A percentile compares a stretch with the other conserved stretches of the same genome.
Conservation (phyloP, 2,888 invertebrate genomes). For the Pantelozetes paolii region DNA sequence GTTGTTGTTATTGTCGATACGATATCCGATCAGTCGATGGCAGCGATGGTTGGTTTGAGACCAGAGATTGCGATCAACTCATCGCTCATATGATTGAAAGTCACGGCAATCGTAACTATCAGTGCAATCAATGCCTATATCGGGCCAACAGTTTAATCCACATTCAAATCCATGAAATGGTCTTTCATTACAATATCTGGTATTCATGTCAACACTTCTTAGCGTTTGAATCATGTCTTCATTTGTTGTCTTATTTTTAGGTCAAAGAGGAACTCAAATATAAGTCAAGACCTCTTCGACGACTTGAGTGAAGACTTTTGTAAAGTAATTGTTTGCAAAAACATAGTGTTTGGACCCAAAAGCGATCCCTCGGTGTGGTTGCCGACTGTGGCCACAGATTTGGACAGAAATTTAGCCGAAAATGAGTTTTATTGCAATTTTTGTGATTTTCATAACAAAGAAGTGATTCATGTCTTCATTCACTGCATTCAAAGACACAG, state of each 20-base stretch:
- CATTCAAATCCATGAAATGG: slow-evolving; percentile 34
- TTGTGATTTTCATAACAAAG: not conserved
- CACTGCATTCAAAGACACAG: not conserved
- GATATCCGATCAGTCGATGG: not conserved
- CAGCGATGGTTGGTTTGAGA: not conserved
- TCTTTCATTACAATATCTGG: not conserved
- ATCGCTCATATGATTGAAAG: slow-evolving; percentile 10
- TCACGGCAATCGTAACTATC: slow-evolving; percentile 30
- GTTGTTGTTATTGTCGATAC: not conserved
- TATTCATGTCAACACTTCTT: not conserved
- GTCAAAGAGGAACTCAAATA: not conserved
- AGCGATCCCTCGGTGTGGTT: not conserved
- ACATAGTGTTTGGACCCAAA: not conserved
- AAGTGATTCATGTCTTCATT: not conserved
- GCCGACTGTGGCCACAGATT: not conserved
- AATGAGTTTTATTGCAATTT: not conserved
- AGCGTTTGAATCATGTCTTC: not conserved
- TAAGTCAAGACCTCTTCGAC: not conserved
- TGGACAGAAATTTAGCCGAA: not conserved
- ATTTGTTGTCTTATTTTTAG: not conserved
- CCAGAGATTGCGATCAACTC: not conserved
- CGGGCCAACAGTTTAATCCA: slow-evolving; percentile 17
- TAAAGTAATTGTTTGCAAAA: slow-evolving; percentile 22
- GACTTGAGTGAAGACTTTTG: not conserved
- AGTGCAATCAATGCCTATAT: slow-evolving; percentile 38